Conservation (phyloP, 2,797 vertebrate species). For the Muscicapa comitata region DNA sequence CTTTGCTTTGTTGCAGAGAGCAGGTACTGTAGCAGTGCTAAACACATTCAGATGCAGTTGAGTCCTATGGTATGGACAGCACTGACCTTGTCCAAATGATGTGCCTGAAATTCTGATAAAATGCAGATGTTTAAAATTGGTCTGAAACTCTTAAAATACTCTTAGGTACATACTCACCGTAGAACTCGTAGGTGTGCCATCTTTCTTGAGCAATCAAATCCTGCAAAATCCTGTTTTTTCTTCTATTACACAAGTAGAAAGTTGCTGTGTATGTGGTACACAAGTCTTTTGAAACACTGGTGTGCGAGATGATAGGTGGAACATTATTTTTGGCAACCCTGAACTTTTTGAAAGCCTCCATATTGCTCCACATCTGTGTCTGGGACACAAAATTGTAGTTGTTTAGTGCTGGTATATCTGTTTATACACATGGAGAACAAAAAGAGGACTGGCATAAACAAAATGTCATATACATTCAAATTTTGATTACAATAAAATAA, state of each 20-base stretch:
- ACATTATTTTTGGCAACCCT: constrained; percentile 50
- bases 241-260: not conserved
- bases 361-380: constrained; percentile 64
- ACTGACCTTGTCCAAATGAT: not conserved
- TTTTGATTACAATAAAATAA: constrained; percentile 68
- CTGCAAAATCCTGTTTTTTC: not conserved
- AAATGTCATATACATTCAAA: constrained; percentile 68
- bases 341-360: constrained; percentile 15
- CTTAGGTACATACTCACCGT: not conserved
- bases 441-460: constrained; percentile 72
- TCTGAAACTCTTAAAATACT: not conserved
- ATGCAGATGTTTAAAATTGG: not conserved
- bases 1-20: not conserved
- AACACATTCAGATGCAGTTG: not conserved
- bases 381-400: constrained; percentile 57
- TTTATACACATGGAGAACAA: constrained; percentile 71
- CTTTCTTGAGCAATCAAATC: not conserved
- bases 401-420: constrained; percentile 65
- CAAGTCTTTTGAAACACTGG: not conserved
- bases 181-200: not conserved
- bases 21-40: not conserved
- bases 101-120: not conserved
- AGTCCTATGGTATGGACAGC: not conserved
- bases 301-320: constrained; percentile 9
- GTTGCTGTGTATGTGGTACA: not conserved